Percentiles rank a stretch among this genome's conserved stretches.
These are phyloP conservation scores for Hypomecis atomaria DNA, from an alignment of 2,888 invertebrate genomes.

Conservation along the genomic window DNA sequence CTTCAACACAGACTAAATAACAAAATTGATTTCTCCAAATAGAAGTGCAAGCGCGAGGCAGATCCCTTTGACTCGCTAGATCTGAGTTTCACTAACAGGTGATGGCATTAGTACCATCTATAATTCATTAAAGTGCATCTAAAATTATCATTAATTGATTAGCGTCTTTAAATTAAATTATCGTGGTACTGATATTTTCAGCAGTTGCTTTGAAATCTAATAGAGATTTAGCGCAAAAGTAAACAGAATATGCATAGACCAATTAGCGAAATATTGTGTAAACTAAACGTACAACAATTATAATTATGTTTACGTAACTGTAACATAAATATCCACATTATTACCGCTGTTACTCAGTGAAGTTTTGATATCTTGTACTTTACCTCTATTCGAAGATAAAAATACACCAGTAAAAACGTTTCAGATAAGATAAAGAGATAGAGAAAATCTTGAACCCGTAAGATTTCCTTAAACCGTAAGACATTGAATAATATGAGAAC, in stretches of 20 bases:
- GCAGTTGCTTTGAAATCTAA: conserved; percentile 7
- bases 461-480: neutral
- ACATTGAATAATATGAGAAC: conserved; percentile 21
- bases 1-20: neutral
- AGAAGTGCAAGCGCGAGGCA: conserved; percentile 26
- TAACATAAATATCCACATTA: conserved; percentile 25
- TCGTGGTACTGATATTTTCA: neutral
- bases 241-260: neutral
- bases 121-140: conserved; percentile 24
- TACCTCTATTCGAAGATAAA: neutral
- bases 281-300: conserved; percentile 36
- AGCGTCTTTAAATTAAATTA: conserved; percentile 16
- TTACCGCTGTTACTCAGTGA: conserved; percentile 32
- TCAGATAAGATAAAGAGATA: conserved; percentile 11
- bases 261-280: conserved; percentile 33
- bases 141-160: conserved; percentile 20
- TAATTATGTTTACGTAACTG: conserved; percentile 35
- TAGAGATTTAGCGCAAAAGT: too few relatives aligned
- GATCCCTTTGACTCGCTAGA: conserved; percentile 34
- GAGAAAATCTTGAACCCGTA: neutral
- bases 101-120: conserved; percentile 24
- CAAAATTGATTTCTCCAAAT: conserved; percentile 30
- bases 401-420: neutral
- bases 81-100: conserved; percentile 28
- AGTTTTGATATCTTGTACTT: conserved; percentile 12